Evolutionary conservation across 2,888 invertebrate species (phyloP).

Genomic region (Drosophila ezoana): DNA sequence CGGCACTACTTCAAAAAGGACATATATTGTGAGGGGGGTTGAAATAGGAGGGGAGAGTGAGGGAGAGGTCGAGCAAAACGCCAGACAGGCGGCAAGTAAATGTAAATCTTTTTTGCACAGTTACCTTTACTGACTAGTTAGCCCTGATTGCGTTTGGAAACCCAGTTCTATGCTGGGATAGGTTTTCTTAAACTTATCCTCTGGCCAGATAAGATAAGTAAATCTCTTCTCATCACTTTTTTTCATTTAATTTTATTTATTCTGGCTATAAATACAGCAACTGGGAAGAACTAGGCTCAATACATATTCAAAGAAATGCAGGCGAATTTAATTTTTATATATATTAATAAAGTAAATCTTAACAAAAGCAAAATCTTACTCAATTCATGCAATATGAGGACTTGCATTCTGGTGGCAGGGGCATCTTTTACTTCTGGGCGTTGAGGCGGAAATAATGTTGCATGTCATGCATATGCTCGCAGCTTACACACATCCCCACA

Average conservation of each 20-base stretch:
- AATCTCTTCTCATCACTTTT: neutral
- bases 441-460: slow-evolving; percentile 34
- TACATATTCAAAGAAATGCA: no score
- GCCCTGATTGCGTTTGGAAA: slow-evolving; percentile 2
- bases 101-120: slow-evolving; percentile 19
- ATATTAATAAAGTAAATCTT: neutral
- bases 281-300: no score
- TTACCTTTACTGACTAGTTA: slow-evolving; percentile 4
- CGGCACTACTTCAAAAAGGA: slow-evolving; percentile 4
- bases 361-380: neutral
- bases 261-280: no score
- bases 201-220: neutral
- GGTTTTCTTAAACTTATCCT: neutral
- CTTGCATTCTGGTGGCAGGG: neutral
- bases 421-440: neutral
- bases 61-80: neutral
- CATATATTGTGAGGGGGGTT: neutral
- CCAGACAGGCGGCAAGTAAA: slow-evolving; percentile 29
- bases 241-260: no score
- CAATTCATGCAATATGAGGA: neutral
- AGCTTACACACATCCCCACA: slow-evolving; percentile 14
- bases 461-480: slow-evolving; percentile 37
- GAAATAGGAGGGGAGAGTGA: neutral
- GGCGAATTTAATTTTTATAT: neutral
- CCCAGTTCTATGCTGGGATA: neutral